Percentiles rank a stretch among this genome's conserved stretches.
These are phyloP conservation scores for Mionectes olivaceus DNA, from an alignment of 2,797 vertebrate genomes.

Conservation along the genomic window DNA sequence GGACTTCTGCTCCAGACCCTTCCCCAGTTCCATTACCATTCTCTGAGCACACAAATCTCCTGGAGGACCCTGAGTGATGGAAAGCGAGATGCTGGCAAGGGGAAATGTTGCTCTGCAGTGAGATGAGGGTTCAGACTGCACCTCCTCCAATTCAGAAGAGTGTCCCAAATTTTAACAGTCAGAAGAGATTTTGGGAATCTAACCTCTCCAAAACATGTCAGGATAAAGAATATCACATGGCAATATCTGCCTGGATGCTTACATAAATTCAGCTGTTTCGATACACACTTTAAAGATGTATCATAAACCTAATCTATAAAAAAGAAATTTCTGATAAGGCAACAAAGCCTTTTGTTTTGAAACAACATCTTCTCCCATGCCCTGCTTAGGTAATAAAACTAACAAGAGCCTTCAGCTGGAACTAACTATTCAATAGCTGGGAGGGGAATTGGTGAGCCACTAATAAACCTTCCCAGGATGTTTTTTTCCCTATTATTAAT, in stretches of 20 bases:
- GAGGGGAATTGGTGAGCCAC: background rate
- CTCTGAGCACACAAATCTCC: background rate
- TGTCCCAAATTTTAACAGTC: background rate
- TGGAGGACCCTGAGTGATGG: fast-evolving
- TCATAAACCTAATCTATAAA: background rate
- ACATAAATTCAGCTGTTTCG: background rate
- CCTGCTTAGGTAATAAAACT: background rate
- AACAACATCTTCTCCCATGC: background rate
- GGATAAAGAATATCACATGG: background rate
- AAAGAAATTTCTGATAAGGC: background rate
- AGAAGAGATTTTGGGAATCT: background rate
- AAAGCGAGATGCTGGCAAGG: background rate
- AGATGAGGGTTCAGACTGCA: background rate
- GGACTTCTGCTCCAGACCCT: background rate
- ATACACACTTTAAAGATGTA: background rate
- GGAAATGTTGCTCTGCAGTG: background rate
- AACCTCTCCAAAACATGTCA: background rate
- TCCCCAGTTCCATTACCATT: background rate
- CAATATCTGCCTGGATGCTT: background rate
- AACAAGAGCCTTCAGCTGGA: background rate
- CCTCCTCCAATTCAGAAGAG: background rate
- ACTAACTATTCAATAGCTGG: background rate
- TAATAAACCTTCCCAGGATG: background rate
- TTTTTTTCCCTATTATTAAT: conserved; percentile 7
- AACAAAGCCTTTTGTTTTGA: background rate